These are phyloP conservation scores for Cryptocephalus primarius DNA, from an alignment of 2,888 invertebrate species.

Conservation along the genomic window DNA sequence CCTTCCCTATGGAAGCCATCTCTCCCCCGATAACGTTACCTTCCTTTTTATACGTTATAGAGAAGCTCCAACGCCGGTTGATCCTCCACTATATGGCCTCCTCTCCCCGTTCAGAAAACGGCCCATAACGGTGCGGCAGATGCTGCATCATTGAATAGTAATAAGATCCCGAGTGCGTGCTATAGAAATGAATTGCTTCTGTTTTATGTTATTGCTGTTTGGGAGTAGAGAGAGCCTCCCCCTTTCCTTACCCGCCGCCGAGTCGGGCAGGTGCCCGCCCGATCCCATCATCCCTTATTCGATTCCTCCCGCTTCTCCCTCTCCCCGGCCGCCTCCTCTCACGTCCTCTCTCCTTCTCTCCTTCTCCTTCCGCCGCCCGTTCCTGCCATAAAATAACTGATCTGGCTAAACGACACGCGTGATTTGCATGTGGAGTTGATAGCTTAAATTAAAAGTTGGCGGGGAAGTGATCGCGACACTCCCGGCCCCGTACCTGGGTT, in stretches of 20 bases:
- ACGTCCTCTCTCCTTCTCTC: slow-evolving; percentile 4
- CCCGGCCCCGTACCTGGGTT: no score
- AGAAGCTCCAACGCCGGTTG: slow-evolving; percentile 16
- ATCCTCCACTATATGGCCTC: slow-evolving; percentile 17
- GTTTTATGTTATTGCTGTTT: slow-evolving; percentile 31
- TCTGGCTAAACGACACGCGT: slow-evolving; percentile 34
- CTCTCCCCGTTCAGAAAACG: slow-evolving; percentile 17
- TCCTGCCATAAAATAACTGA: slow-evolving; percentile 33
- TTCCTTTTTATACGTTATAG: slow-evolving; percentile 14
- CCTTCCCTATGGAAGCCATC: no score
- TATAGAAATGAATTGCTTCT: slow-evolving; percentile 34
- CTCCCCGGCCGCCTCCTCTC: neutral
- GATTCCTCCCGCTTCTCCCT: slow-evolving; percentile 16
- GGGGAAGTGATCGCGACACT: slow-evolving; percentile 3
- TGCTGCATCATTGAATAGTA: slow-evolving; percentile 40
- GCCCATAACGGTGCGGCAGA: slow-evolving; percentile 30
- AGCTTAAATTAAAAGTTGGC: slow-evolving; percentile 33
- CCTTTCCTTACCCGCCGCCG: neutral
- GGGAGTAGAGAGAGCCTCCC: slow-evolving; percentile 2
- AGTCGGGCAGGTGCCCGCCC: slow-evolving; percentile 22
- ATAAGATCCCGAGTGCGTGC: slow-evolving; percentile 37
- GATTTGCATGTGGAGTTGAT: slow-evolving; percentile 37
- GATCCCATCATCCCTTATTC: slow-evolving; percentile 15
- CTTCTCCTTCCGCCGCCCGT: neutral
- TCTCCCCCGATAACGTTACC: neutral